Evolutionary conservation across 92 coral and sea anemone species (phyloP).

Genomic region (Palythoa grandis): DNA sequence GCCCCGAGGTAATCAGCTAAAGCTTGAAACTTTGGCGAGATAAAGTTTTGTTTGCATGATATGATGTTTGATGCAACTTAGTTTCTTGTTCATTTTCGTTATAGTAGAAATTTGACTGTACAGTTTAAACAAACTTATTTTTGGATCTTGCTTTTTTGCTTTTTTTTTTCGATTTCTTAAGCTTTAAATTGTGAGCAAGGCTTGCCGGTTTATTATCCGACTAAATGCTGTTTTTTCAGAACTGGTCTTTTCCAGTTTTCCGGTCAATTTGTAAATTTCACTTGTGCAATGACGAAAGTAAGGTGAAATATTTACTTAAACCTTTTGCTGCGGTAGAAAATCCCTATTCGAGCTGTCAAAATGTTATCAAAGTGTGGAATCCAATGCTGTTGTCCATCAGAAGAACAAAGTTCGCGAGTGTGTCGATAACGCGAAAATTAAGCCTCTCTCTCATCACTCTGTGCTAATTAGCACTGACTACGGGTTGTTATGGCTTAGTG

Average conservation of each 20-base stretch:
- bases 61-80: too few species aligned
- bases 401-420: neutral
- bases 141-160: too few species aligned
- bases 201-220: too few species aligned
- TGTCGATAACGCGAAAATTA: neutral
- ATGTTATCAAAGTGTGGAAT: conserved; percentile 30
- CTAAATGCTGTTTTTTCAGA: too few species aligned
- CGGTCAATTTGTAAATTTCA: conserved; percentile 29
- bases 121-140: too few species aligned
- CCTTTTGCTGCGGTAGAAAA: conserved; percentile 1
- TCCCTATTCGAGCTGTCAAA: conserved; percentile 25
- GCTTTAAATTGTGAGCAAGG: too few species aligned
- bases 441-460: neutral
- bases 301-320: conserved; percentile 31
- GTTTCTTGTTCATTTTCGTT: too few species aligned
- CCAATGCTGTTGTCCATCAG: conserved; percentile 1
- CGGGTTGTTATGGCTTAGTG: neutral
- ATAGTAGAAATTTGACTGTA: too few species aligned
- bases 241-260: neutral
- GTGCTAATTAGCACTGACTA: neutral
- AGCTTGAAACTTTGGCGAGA: too few species aligned
- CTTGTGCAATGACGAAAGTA: conserved; percentile 24
- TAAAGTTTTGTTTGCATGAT: too few species aligned
- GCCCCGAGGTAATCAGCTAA: too few species aligned
- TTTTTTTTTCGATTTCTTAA: too few species aligned